Base-by-base conservation (phyloP, 2,797 vertebrate species). In the Astyanax mexicanus region DNA sequence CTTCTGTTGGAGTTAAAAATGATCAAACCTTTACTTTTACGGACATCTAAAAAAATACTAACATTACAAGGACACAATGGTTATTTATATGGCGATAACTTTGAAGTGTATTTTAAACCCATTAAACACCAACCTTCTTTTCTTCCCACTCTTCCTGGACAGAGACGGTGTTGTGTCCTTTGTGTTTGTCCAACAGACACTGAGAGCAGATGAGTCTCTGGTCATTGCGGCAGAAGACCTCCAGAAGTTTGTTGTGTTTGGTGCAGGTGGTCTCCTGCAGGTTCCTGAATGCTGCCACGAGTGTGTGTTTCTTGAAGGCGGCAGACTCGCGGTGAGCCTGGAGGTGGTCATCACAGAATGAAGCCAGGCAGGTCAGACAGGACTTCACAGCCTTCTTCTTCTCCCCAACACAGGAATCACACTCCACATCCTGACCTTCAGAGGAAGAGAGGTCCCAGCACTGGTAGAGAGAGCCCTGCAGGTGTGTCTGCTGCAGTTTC, bases 311-410 rank as follows among this genome's bases (percentile, higher is more conserved):
- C 51, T 51, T 78, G 42, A 78, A 78, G 12, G 69, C 52, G 21
- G 61, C 19, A 32, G 61, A 49, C 38, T 78, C 29, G 5, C 21
- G 42, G 27, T 78, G 75, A 49, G 69, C 40, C 52, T 60, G 51
- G 17, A 78, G 6, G 6, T 78, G 75, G 11, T 11, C 6, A 1
- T 72, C 40, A 10, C 75, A 78, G 52, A 40, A 78, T 3, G 75
- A 72, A 27, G 69, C 61, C 61, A 66, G 11, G 13, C 75, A 72
- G 5, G 75, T 78, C 42, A 78, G 44, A 21, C 75, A 78, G 6
- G 75, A 66, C 69, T 58, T 72, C 52, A 78, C 75, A n/a, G 75
- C 69, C 13, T 66, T 72, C 29, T 12, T 38, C 15, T 72, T 78
- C 42, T 49, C 52, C 11, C 69, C 75, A 0, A 78, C 65, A 42